Percentiles rank a stretch among this genome's conserved stretches.
These are phyloP conservation scores for Zygaena filipendulae DNA, from an alignment of 2,888 invertebrate genomes.

Conservation along the genomic window DNA sequence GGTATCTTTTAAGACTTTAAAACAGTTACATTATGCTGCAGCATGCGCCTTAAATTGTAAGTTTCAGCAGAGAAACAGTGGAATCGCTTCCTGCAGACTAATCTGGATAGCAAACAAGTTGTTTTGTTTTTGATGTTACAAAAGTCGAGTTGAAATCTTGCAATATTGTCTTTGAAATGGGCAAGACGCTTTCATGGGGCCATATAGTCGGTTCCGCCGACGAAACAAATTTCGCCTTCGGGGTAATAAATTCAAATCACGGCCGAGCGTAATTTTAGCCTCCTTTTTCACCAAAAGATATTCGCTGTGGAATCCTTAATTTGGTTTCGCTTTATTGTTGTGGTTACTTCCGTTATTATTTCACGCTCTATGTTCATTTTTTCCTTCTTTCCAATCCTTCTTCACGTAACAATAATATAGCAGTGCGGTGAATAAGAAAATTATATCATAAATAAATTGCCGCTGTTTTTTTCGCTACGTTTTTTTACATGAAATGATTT, in stretches of 20 bases:
- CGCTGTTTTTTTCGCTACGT: too few species aligned
- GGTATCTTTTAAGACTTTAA: too few species aligned
- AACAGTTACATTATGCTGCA: too few species aligned
- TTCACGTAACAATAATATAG: slow-evolving; percentile 14
- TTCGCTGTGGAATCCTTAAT: slow-evolving; percentile 57
- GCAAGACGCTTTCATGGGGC: slow-evolving; percentile 28
- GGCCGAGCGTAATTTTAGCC: slow-evolving; percentile 51
- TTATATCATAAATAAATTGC: too few species aligned
- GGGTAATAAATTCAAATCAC: slow-evolving; percentile 66
- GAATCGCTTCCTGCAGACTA: too few species aligned
- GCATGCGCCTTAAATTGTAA: too few species aligned
- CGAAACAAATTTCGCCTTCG: slow-evolving; percentile 61
- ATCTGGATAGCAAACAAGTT: background rate
- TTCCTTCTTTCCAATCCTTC: slow-evolving; percentile 26
- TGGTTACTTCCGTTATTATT: slow-evolving; percentile 43
- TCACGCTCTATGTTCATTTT: slow-evolving; percentile 32
- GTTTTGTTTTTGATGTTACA: background rate
- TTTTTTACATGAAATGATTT: too few species aligned
- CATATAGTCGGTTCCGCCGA: slow-evolving; percentile 35
- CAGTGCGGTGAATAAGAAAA: slow-evolving; percentile 20
- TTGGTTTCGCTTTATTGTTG: slow-evolving; percentile 54
- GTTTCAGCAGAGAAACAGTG: too few species aligned
- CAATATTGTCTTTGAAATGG: slow-evolving; percentile 45
- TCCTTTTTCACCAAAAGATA: slow-evolving; percentile 55
- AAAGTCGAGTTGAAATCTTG: slow-evolving; percentile 17